Evolutionary conservation across 2,888 invertebrate species (phyloP), one percentile per base, ranked within the genome.

Genomic region (Platycnemis pennipes): DNA sequence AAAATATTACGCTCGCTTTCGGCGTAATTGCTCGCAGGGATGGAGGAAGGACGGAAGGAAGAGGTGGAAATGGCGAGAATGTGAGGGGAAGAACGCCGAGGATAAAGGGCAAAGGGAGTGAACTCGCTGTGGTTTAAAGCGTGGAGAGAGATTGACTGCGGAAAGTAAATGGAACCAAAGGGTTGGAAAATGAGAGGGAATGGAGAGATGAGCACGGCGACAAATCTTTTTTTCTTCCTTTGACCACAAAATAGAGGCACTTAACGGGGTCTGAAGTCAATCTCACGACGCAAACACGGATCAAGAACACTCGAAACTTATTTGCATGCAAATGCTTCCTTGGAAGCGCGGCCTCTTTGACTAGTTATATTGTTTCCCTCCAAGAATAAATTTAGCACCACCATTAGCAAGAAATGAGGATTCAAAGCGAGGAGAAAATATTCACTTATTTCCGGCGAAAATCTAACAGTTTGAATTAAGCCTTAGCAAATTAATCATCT

Each of bases 151-250:
- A 26, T 63, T 63, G 26, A 63, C 63, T 63, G 26, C 7, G 63
- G 63, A n/a, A 63, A 26, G 63, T 63, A 8, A 26, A 63, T 63
- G 63, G 19, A 19, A 53, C 53, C 16, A 53, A 53, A 19, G 63
- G 63, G 63, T 63, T n/a, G 63, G 26, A 63, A 63, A 63, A 63
- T 63, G 63, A 63, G 63, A 63, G 63, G 63, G 63, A 63, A 63
- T 26, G 26, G 26, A 63, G 63, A 63, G 26, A 63, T 63, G 7
- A 63, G 63, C n/a, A 63, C 63, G 26, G 26, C 63, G 22, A 63
- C 63, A 26, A n/a, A n/a, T 63, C 63, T n/a, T 26, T 63, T 63
- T 63, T 63, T 63, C 63, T 63, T 7, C 26, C 0, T 26, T 63
- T 7, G n/a, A 63, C 22, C 22, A 63, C 3, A 63, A 5, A 26